These are phyloP conservation scores for Eciton burchellii DNA, from an alignment of 1,140 invertebrate species.

Conservation along the genomic window DNA sequence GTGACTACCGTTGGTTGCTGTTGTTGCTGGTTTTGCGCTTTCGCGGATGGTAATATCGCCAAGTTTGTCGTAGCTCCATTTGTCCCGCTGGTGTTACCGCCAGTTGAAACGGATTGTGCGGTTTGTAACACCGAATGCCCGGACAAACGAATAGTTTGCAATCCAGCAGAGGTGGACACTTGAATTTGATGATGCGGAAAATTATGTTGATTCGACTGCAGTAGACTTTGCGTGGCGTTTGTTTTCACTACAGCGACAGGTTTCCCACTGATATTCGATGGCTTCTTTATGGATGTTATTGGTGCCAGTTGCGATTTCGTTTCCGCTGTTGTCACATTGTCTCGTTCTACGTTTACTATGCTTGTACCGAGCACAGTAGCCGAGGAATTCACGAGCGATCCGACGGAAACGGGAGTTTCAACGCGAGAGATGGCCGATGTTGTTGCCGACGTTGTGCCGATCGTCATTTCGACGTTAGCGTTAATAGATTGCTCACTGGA, in stretches of 20 bases:
- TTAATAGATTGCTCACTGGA: conserved; percentile 71
- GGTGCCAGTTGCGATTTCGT: conserved; percentile 61
- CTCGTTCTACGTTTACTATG: conserved; percentile 51
- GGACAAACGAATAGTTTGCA: conserved; percentile 86
- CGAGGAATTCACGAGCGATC: conserved; percentile 59
- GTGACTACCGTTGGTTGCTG: conserved; percentile 77
- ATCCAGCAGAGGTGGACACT: conserved; percentile 84
- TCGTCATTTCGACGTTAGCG: conserved; percentile 60
- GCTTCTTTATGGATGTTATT: conserved; percentile 72
- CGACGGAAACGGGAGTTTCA: conserved; percentile 52
- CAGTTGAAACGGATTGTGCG: conserved; percentile 74
- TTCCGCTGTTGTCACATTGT: conserved; percentile 55
- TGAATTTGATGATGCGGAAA: conserved; percentile 85
- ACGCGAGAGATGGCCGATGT: conserved; percentile 50
- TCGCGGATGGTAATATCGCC: conserved; percentile 79
- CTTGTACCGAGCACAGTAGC: conserved; percentile 22
- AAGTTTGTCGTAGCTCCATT: conserved; percentile 76
- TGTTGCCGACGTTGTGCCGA: conserved; percentile 36
- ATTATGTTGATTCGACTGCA: conserved; percentile 84
- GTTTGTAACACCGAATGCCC: conserved; percentile 85
- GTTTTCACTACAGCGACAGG: conserved; percentile 83
- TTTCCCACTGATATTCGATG: conserved; percentile 78
- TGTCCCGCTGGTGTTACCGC: conserved; percentile 51
- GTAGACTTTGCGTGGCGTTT: conserved; percentile 80
- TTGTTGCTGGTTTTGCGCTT: conserved; percentile 77